Base-by-base conservation (phyloP, 2,113 vertebrate species). In the Crypturellus undulatus region DNA sequence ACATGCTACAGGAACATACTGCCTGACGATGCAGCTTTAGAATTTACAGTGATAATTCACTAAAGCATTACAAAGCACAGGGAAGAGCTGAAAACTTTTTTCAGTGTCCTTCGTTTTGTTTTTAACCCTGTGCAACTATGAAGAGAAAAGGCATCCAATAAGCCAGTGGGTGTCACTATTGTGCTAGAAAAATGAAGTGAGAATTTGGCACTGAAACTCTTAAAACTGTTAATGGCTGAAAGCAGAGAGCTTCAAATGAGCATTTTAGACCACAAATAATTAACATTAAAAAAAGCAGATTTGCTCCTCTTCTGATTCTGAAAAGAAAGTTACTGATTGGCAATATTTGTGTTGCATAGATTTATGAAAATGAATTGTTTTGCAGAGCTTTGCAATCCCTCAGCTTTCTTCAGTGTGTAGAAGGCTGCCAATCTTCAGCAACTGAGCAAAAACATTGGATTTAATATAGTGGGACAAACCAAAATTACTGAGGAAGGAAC, bases 111-210 rank as follows among this genome's bases (percentile, higher is more conserved):
- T 71, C 16, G 3, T 4, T 69, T 78, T 84, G 13, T 42, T 72
- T 95, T 92, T 42, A 88, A 86, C 9, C 10, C n/a, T 21, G 56
- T 34, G 72, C 18, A 54, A 88, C 62, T 47, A 12, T 4, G n/a
- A 69, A 59, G 78, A 94, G 36, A 73, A 71, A 62, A 72, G 68
- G 52, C 59, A 72, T 43, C 24, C 68, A 79, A 10, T 62, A 77
- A 82, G 30, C 94, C 95, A 96, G 85, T 67, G 92, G 96, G 89
- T 94, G 97, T 96, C 96, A 95, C 90, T 95, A 38, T 85, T 89
- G 87, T 67, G 36, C 79, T 72, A 72, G 88, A 71, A 40, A 83
- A 82, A 78, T 60, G 11, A 59, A 36, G 52, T 34, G 3, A 14
- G 5, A 42, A 34, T 88, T 84, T 38, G 62, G 56, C 34, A 43